Base-by-base conservation (phyloP, 2,113 vertebrate genomes). In the Tylochromis polylepis region DNA sequence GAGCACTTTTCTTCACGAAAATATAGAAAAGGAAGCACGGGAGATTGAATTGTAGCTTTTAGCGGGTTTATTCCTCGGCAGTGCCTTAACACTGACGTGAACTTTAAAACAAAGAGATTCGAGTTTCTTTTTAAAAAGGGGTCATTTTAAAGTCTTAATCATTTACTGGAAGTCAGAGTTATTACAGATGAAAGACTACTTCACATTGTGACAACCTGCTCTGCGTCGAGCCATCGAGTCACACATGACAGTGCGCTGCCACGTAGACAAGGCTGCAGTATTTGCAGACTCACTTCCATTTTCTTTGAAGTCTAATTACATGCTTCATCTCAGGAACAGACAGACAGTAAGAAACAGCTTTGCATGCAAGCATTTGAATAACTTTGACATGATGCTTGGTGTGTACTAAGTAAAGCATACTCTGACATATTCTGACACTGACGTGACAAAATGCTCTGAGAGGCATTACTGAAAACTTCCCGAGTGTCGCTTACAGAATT, bases 281-380 rank as follows among this genome's bases (percentile, higher is more conserved):
- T 89, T 84, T 72, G 80, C 65, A 84, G 27, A 79, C 87, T 89
- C 53, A 58, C 34, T 57, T 81, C 29, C 5, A 31, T 75, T 88
- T 70, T 72, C 79, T 92, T 91, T 90, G 62, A 92, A 87, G 83
- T 83, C 57, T 78, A 89, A 91, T 90, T 90, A 88, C 83, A 90
- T 27, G 81, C 62, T 86, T 92, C 82, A 55, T 85, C 79, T 89
- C 27, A 79, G 70, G 24, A 60, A 60, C 36, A 86, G 85, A 87
- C 88, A 92, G 11, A 14, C 27, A 46, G 41, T 77, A 27, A 11
- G 8, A 85, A 20, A 14, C 27, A 53, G 79, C 31, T 84, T 80
- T 80, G n/a, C 77, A 55, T 62, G 15, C 2, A 58, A 62, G 38
- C 65, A 53, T 81, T 36, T 20, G 60, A 86, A 67, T 77, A 49